These are phyloP conservation scores for Drosophila ogumai DNA, from an alignment of 1,140 invertebrate species.

Conservation along the genomic window DNA sequence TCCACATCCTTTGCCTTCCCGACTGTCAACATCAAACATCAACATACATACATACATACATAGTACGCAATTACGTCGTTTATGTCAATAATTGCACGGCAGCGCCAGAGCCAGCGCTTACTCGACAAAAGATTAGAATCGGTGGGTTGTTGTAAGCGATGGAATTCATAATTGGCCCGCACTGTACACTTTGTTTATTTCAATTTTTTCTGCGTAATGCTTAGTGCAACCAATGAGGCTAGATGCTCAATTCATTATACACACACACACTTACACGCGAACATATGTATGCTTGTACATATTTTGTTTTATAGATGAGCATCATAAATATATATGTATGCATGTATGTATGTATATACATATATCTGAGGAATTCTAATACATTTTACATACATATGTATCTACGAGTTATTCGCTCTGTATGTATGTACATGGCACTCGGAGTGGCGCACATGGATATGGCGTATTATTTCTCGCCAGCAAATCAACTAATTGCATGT, in stretches of 20 bases:
- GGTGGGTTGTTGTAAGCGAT: constrained; percentile 24
- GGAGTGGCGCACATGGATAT: constrained; percentile 41
- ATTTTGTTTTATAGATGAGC: constrained; percentile 51
- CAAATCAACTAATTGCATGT: not conserved
- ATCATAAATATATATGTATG: constrained; percentile 36
- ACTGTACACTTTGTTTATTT: constrained; percentile 32
- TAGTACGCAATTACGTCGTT: constrained; percentile 46
- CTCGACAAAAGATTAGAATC: constrained; percentile 27
- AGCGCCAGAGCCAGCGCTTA: constrained; percentile 8
- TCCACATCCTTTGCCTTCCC: constrained; percentile 2
- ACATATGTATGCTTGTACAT: constrained; percentile 29
- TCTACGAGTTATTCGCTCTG: constrained; percentile 39
- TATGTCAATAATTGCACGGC: constrained; percentile 31
- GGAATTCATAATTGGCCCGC: constrained; percentile 35
- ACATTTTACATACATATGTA: constrained; percentile 48
- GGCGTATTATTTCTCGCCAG: constrained; percentile 8
- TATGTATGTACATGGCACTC: constrained; percentile 35
- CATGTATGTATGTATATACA: constrained; percentile 25
- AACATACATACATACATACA: constrained; percentile 17
- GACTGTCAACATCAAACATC: constrained; percentile 39
- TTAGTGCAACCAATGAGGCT: constrained; percentile 24
- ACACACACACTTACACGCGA: constrained; percentile 2
- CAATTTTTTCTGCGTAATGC: constrained; percentile 39
- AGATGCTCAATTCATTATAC: constrained; percentile 43
- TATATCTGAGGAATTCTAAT: constrained; percentile 43